phyloP scores from a whole-genome alignment of 2,797 vertebrate species.

The Eremophila alpestris region DNA sequence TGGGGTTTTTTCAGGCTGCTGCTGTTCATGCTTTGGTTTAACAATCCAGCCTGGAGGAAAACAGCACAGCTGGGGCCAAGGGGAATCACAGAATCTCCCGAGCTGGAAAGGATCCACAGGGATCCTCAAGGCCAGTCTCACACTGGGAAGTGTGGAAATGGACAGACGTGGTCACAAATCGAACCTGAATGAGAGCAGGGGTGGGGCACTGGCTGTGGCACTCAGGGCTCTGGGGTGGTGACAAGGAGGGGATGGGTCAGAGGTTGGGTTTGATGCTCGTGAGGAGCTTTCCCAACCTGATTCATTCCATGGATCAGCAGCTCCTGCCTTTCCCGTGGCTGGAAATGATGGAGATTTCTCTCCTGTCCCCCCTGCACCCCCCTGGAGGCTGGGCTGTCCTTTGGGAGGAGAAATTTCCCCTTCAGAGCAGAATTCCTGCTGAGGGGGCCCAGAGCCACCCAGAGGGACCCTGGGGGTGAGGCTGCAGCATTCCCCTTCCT shows the following conservation, averaged over 20 bases:
- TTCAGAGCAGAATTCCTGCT: not conserved
- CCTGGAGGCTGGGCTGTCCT: rapidly evolving
- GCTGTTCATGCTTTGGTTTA: not conserved
- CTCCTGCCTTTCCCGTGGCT: too few species aligned
- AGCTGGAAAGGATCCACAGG: not conserved
- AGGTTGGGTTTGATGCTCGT: not conserved
- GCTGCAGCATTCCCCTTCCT: not conserved
- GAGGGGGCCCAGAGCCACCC: too few species aligned
- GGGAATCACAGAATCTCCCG: not conserved
- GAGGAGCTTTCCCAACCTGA: not conserved
- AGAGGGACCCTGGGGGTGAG: rapidly evolving
- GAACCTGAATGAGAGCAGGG: not conserved
- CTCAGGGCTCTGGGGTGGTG: not conserved
- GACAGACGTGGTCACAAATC: not conserved
- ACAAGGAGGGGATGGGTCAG: not conserved
- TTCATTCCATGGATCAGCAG: not conserved
- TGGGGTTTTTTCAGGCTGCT: not conserved
- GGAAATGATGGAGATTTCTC: rapidly evolving
- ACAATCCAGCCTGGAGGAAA: not conserved
- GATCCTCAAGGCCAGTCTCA: rapidly evolving
- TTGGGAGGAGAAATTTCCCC: not conserved
- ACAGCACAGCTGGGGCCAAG: not conserved
- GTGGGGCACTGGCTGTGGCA: rapidly evolving
- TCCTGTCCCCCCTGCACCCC: rapidly evolving
- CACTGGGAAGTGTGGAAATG: not conserved